Percentiles rank a stretch among this genome's conserved stretches.
These are phyloP conservation scores for Orchesella cincta DNA, from an alignment of 1,140 invertebrate genomes.

Conservation along the genomic window DNA sequence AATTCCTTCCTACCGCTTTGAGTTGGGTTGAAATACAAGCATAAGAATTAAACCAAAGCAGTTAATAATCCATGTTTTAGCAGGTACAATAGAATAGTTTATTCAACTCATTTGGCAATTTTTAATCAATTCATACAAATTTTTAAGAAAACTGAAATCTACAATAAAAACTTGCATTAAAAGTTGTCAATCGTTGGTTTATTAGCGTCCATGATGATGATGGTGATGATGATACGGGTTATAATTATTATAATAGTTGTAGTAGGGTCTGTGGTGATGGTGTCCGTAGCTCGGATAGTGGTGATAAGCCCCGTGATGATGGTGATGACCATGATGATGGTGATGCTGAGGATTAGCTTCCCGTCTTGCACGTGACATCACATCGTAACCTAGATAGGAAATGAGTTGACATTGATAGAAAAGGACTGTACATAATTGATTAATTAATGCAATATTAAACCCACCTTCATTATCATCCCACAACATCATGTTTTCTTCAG, in stretches of 20 bases:
- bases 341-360: not conserved
- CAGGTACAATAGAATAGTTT: too few relatives aligned
- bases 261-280: not conserved
- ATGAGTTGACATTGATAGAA: not conserved
- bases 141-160: not conserved
- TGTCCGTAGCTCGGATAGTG: not conserved
- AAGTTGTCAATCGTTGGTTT: too few relatives aligned
- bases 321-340: not conserved
- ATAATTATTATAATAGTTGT: not conserved
- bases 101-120: not conserved
- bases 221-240: not conserved
- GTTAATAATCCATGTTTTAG: too few relatives aligned
- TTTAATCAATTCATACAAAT: not conserved
- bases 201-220: not conserved
- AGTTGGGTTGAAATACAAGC: too few relatives aligned
- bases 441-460: not conserved
- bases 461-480: not conserved
- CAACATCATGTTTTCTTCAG: not conserved
- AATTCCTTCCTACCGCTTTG: too few relatives aligned
- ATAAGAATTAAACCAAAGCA: too few relatives aligned
- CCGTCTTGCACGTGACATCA: not conserved
- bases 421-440: not conserved
- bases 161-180: not conserved
- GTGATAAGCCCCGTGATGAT: not conserved
- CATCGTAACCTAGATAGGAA: not conserved